Evolutionary conservation across 2,113 vertebrate genomes (phyloP).

Genomic region (Columba livia): DNA sequence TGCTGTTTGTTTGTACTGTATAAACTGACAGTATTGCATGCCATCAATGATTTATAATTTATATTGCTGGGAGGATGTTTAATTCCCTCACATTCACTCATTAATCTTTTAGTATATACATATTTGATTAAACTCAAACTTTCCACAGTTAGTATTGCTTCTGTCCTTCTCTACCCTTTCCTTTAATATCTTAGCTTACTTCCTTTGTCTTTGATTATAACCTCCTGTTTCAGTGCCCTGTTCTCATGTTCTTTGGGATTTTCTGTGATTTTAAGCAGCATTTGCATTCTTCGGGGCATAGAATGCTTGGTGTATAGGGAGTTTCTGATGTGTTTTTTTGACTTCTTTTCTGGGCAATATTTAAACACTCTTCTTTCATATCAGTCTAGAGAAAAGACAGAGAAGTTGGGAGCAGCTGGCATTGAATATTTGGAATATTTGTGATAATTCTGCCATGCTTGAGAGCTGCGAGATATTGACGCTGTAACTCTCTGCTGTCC

Average conservation of each 20-base stretch:
- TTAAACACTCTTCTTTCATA: background rate
- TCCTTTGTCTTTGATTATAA: slow-evolving; percentile 10
- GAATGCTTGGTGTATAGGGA: background rate
- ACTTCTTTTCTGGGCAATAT: background rate
- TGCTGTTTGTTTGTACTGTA: slow-evolving; percentile 27
- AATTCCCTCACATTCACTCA: slow-evolving; percentile 22
- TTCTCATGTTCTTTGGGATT: background rate
- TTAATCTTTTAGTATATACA: slow-evolving; percentile 47
- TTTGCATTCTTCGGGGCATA: background rate
- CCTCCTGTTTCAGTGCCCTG: background rate
- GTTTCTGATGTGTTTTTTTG: background rate
- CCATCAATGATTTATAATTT: slow-evolving; percentile 32
- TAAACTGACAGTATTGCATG: slow-evolving; percentile 6
- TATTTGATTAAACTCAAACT: slow-evolving; percentile 41
- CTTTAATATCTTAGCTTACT: background rate
- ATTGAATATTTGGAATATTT: background rate
- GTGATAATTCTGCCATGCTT: background rate
- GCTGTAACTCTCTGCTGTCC: background rate
- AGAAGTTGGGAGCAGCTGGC: background rate
- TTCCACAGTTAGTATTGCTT: background rate
- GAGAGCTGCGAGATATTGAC: background rate
- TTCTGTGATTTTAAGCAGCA: background rate
- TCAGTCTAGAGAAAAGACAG: background rate
- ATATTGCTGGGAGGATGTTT: background rate
- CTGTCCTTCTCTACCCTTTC: background rate